Evolutionary conservation across 2,888 invertebrate genomes (phyloP).

Genomic region (Habroteleia sp.): DNA sequence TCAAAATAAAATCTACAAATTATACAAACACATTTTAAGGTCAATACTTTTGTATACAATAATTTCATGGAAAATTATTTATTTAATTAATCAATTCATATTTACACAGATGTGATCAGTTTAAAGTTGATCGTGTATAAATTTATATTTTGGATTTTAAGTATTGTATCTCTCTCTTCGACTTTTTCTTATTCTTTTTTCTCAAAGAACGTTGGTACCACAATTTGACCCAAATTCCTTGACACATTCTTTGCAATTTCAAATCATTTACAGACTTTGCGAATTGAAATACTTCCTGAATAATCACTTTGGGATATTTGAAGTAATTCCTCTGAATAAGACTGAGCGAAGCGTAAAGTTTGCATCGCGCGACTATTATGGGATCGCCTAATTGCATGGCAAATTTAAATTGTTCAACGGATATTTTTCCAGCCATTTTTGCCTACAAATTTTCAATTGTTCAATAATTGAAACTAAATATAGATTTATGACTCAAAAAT

Average conservation of each 20-base stretch:
- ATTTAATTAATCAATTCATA: too few species aligned
- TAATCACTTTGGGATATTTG: constrained; percentile 84
- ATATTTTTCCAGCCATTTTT: constrained; percentile 93
- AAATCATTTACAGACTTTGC: constrained; percentile 83
- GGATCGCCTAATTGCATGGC: constrained; percentile 92
- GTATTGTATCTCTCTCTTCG: too few species aligned
- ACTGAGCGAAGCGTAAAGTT: constrained; percentile 92
- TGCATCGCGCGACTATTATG: constrained; percentile 89
- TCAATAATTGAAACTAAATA: not conserved
- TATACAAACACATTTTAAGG: too few species aligned
- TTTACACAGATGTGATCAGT: too few species aligned
- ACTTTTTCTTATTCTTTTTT: constrained; percentile 21
- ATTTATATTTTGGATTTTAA: too few species aligned
- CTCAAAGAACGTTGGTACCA: constrained; percentile 82
- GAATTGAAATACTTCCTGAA: constrained; percentile 83
- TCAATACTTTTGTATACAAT: too few species aligned
- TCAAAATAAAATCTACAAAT: too few species aligned
- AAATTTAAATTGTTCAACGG: constrained; percentile 90
- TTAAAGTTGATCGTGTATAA: too few species aligned
- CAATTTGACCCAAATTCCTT: constrained; percentile 92
- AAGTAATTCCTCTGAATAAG: constrained; percentile 91
- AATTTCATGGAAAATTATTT: too few species aligned
- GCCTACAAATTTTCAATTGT: constrained; percentile 85
- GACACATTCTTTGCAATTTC: constrained; percentile 89
- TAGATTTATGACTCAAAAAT: too few species aligned